A percentile compares a stretch with the other conserved stretches of the same genome.
These are phyloP conservation scores for Dryobotodes eremita DNA, from an alignment of 2,888 invertebrate species.

Conservation along the genomic window DNA sequence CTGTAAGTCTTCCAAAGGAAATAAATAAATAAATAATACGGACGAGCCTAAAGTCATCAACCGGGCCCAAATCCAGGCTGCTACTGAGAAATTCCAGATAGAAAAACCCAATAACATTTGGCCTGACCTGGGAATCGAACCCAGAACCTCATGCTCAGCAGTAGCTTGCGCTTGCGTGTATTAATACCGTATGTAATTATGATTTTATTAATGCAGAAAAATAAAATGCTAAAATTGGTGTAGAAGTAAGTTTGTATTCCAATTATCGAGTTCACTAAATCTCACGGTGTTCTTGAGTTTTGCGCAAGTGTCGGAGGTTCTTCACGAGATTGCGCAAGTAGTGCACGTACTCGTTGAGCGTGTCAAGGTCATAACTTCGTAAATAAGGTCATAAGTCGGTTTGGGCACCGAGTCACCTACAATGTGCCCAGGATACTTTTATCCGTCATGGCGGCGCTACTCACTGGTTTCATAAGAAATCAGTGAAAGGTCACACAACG, in stretches of 20 bases:
- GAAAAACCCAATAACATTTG: no score
- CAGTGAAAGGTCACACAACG: no score
- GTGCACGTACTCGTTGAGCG: slow-evolving; percentile 18
- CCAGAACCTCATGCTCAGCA: not conserved
- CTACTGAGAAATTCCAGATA: no score
- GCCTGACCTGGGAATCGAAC: not conserved
- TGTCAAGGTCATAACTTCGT: slow-evolving; percentile 48
- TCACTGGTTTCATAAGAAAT: no score
- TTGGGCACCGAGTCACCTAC: not conserved
- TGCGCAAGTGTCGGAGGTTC: slow-evolving; percentile 39
- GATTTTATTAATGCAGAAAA: not conserved
- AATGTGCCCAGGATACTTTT: not conserved
- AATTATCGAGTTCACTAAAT: slow-evolving; percentile 38
- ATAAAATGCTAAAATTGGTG: not conserved
- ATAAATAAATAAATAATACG: no score
- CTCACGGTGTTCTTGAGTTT: slow-evolving; percentile 22
- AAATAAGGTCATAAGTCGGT: slow-evolving; percentile 12
- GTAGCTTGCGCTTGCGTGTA: not conserved
- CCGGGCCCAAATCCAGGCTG: not conserved
- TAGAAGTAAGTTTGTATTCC: not conserved
- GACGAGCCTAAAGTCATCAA: not conserved
- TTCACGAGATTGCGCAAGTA: slow-evolving; percentile 34
- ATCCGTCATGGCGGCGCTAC: not conserved
- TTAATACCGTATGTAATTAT: not conserved
- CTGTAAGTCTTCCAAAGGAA: no score